phyloP scores from a whole-genome alignment of 1,140 invertebrate species.

The Plectus sambesii region DNA sequence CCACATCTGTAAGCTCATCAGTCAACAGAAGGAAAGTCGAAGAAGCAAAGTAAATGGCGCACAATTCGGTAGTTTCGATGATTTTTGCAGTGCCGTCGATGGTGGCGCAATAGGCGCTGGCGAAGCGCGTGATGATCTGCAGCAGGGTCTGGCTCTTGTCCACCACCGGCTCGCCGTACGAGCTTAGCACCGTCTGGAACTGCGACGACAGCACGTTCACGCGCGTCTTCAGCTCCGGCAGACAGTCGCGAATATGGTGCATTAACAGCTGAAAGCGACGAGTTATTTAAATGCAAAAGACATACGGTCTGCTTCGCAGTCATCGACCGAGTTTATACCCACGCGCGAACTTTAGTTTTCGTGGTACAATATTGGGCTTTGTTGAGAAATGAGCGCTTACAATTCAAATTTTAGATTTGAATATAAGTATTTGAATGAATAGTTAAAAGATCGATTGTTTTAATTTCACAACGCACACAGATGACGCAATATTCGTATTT shows the following conservation, averaged over 20 bases:
- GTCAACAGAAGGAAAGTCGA: not conserved
- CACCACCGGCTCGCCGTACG: conserved; percentile 84
- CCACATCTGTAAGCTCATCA: conserved; percentile 59
- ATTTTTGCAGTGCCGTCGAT: conserved; percentile 92
- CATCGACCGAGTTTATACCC: not conserved
- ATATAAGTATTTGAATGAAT: conserved; percentile 2
- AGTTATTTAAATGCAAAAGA: conserved; percentile 12
- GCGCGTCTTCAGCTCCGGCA: conserved; percentile 92
- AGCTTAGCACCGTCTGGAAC: conserved; percentile 83
- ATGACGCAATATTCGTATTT: too few species aligned
- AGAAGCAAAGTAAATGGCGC: conserved; percentile 29
- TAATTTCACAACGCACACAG: conserved; percentile 15
- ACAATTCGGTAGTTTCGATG: conserved; percentile 91
- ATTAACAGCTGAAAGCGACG: conserved; percentile 69
- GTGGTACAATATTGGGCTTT: too few species aligned
- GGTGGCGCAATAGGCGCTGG: conserved; percentile 89
- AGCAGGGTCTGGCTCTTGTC: conserved; percentile 73
- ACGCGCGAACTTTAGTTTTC: too few species aligned
- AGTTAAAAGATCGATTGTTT: conserved; percentile 5
- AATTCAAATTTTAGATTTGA: not conserved
- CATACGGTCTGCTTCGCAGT: not conserved
- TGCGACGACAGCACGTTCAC: conserved; percentile 95
- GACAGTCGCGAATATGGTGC: conserved; percentile 96
- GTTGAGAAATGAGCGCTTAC: too few species aligned
- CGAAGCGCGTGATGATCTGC: conserved; percentile 98